phyloP scores from a whole-genome alignment of 2,888 invertebrate genomes.

The Monochamus alternatus region DNA sequence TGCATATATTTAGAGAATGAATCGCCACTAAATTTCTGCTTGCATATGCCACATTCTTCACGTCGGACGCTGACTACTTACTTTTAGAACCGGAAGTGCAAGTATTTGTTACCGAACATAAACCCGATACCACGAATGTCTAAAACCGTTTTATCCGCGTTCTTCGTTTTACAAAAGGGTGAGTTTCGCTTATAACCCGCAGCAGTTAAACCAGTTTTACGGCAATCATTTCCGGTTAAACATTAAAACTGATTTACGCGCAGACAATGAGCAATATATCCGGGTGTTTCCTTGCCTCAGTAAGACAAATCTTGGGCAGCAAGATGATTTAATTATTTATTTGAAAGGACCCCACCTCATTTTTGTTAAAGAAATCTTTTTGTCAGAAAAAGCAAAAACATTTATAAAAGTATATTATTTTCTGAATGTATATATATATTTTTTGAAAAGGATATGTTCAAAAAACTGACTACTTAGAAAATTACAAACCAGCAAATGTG shows the following conservation, averaged over 20 bases:
- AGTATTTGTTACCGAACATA: constrained; percentile 15
- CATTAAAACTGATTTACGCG: constrained; percentile 1
- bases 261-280: too few relatives aligned
- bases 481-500: too few relatives aligned
- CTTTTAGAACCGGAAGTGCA: constrained; percentile 25
- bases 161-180: constrained; percentile 13
- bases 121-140: not conserved
- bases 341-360: too few relatives aligned
- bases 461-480: too few relatives aligned
- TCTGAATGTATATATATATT: too few relatives aligned
- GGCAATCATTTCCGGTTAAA: constrained; percentile 26
- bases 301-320: too few relatives aligned
- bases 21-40: not conserved
- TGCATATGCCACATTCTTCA: constrained; percentile 3
- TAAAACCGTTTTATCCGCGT: constrained; percentile 12
- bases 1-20: not conserved
- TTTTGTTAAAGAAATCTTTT: too few relatives aligned
- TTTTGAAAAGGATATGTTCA: too few relatives aligned
- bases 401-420: too few relatives aligned
- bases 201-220: constrained; percentile 26
- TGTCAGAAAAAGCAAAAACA: too few relatives aligned
- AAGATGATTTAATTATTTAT: too few relatives aligned
- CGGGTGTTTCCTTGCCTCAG: too few relatives aligned
- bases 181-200: not conserved
- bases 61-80: not conserved